phyloP scores from a whole-genome alignment of 2,797 vertebrate species.

The Muraenolepis orangiensis region DNA sequence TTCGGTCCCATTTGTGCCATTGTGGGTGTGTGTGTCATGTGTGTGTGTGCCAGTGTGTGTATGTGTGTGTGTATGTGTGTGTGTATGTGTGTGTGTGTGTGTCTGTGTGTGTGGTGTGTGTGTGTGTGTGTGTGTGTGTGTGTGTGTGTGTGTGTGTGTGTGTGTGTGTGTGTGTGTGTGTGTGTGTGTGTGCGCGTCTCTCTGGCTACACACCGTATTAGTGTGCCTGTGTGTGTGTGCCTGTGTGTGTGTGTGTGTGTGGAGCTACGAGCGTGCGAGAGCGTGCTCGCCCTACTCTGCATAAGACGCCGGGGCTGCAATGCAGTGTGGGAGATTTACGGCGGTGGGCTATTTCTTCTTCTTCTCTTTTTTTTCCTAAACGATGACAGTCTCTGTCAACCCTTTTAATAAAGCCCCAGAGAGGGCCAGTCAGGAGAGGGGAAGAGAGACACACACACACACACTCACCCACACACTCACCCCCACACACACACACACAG shows the following conservation, averaged over 20 bases:
- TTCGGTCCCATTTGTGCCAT: constrained; percentile 38
- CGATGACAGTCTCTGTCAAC: constrained; percentile 90
- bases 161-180: constrained; percentile 18
- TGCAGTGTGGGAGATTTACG: constrained; percentile 89
- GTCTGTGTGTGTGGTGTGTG: too few relatives aligned
- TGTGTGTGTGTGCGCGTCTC: constrained; percentile 16
- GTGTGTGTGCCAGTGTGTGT: constrained; percentile 19
- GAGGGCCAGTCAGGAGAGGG: constrained; percentile 49
- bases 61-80: too few relatives aligned
- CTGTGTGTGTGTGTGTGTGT: neutral
- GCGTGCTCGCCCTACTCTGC: constrained; percentile 78
- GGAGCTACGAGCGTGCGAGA: constrained; percentile 19
- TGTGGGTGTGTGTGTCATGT: too few relatives aligned
- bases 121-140: constrained; percentile 22
- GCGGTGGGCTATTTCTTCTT: constrained; percentile 67
- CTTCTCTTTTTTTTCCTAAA: constrained; percentile 73
- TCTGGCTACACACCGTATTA: too few relatives aligned
- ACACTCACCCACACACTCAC: neutral
- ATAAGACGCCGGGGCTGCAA: constrained; percentile 79
- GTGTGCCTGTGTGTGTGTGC: constrained; percentile 23
- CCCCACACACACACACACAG: neutral
- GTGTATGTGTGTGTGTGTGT: constrained; percentile 15
- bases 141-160: constrained; percentile 2
- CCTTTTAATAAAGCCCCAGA: constrained; percentile 86
- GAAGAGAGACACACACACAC: neutral